A percentile compares a stretch with the other conserved stretches of the same genome.
phyloP scores from a whole-genome alignment of 2,888 invertebrate genomes.

The Hirtodrosophila alboralis region DNA sequence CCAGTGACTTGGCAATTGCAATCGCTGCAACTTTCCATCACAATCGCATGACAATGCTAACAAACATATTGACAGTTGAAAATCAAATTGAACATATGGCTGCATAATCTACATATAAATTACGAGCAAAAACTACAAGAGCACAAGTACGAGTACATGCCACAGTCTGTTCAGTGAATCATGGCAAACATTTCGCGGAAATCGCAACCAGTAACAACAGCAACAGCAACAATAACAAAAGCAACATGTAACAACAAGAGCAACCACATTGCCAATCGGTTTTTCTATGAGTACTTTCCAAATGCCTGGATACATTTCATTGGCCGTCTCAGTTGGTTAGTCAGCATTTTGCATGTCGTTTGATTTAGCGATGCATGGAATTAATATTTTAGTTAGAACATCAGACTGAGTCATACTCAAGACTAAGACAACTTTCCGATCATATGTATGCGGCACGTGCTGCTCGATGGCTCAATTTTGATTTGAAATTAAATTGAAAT shows the following conservation, averaged over 20 bases:
- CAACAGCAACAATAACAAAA: constrained; percentile 21
- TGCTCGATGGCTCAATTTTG: constrained; percentile 14
- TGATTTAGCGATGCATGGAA: constrained; percentile 48
- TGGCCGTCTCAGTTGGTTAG: constrained; percentile 63
- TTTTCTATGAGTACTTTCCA: constrained; percentile 54
- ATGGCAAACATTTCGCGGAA: constrained; percentile 72
- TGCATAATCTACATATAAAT: constrained; percentile 69
- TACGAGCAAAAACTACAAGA: constrained; percentile 46
- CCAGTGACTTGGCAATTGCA: constrained; percentile 32
- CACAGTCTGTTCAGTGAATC: constrained; percentile 67
- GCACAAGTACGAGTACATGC: constrained; percentile 37
- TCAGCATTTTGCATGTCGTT: constrained; percentile 63
- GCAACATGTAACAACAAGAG: constrained; percentile 17
- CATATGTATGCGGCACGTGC: constrained; percentile 42
- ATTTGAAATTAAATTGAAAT: too few species aligned
- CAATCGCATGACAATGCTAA: constrained; percentile 48
- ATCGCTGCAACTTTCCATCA: constrained; percentile 65
- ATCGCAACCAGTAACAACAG: constrained; percentile 41
- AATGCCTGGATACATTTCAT: constrained; percentile 65
- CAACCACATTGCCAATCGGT: constrained; percentile 47
- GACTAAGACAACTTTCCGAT: constrained; percentile 20
- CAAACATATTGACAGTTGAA: constrained; percentile 69
- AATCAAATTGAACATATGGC: constrained; percentile 68
- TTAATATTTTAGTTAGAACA: constrained; percentile 41
- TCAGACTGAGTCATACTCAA: constrained; percentile 28